Evolutionary conservation across 2,113 vertebrate genomes (phyloP).

Genomic region (Acanthochromis polyacanthus): DNA sequence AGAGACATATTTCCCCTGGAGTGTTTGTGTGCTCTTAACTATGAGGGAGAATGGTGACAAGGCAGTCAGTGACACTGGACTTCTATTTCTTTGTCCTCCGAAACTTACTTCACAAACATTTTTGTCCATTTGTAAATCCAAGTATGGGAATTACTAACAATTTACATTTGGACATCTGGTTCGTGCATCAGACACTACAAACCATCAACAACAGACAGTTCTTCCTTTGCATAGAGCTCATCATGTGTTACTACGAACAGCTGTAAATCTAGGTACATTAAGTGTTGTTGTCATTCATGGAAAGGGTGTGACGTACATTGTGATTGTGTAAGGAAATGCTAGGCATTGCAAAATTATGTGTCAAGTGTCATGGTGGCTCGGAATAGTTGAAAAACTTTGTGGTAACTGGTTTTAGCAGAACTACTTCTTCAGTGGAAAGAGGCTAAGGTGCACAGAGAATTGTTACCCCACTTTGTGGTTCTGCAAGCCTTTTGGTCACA

Average conservation of each 20-base stretch:
- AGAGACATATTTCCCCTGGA: background rate
- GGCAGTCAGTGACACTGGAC: too few relatives aligned
- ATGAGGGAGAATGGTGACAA: too few relatives aligned
- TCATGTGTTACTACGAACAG: slow-evolving; percentile 7
- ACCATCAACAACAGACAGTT: background rate
- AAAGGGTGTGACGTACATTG: background rate
- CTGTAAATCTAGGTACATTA: background rate
- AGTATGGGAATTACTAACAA: slow-evolving; percentile 24
- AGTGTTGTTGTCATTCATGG: background rate
- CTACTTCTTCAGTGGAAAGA: background rate
- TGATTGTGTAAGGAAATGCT: background rate
- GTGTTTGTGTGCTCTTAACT: too few relatives aligned
- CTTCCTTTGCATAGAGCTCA: background rate
- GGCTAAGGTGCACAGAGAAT: background rate
- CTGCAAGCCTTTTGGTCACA: background rate
- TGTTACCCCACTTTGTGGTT: background rate
- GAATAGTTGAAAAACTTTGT: background rate
- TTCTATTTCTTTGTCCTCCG: too few relatives aligned
- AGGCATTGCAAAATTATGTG: too few relatives aligned
- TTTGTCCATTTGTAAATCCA: slow-evolving; percentile 12
- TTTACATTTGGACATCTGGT: slow-evolving; percentile 41
- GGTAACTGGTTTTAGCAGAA: too few relatives aligned
- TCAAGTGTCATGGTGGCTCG: too few relatives aligned
- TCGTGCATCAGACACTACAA: background rate
- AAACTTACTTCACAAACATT: slow-evolving; percentile 17